These are phyloP conservation scores for Papilio aristodemus DNA, from an alignment of 1,140 invertebrate genomes.

Conservation along the genomic window DNA sequence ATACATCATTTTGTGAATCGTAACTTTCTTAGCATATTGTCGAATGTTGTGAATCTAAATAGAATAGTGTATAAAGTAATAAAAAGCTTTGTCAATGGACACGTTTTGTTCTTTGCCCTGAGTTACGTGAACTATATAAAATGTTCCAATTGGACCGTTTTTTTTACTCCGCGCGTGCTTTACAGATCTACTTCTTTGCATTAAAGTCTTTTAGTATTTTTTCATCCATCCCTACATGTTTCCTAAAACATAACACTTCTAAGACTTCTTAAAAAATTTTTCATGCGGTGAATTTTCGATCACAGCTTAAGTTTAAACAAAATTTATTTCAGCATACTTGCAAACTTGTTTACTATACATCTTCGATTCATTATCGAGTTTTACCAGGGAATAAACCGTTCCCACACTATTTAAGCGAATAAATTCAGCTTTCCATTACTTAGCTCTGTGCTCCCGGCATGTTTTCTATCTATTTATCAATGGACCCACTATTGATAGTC, in stretches of 20 bases:
- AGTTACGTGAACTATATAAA: too few relatives aligned
- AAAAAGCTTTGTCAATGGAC: too few relatives aligned
- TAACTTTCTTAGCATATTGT: too few relatives aligned
- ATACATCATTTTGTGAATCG: too few relatives aligned
- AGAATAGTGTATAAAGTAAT: too few relatives aligned
- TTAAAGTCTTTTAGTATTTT: too few relatives aligned
- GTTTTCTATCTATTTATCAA: constrained; percentile 48
- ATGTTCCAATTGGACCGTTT: too few relatives aligned
- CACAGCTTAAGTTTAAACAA: background rate
- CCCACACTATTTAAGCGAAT: constrained; percentile 24
- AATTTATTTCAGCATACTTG: background rate
- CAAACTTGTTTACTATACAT: background rate
- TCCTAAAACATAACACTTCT: background rate
- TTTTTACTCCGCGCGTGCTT: too few relatives aligned
- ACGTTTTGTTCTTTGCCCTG: too few relatives aligned
- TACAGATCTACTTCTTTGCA: too few relatives aligned
- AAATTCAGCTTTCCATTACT: constrained; percentile 31
- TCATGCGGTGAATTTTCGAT: background rate
- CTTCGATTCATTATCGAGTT: background rate
- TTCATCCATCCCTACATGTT: too few relatives aligned
- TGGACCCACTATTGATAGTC: constrained; percentile 44
- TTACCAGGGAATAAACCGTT: background rate
- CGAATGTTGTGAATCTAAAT: too few relatives aligned
- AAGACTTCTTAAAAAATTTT: background rate
- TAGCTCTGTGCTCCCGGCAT: constrained; percentile 25